phyloP scores from a whole-genome alignment of 2,797 vertebrate genomes.

The Platyrinchus mystaceus region DNA sequence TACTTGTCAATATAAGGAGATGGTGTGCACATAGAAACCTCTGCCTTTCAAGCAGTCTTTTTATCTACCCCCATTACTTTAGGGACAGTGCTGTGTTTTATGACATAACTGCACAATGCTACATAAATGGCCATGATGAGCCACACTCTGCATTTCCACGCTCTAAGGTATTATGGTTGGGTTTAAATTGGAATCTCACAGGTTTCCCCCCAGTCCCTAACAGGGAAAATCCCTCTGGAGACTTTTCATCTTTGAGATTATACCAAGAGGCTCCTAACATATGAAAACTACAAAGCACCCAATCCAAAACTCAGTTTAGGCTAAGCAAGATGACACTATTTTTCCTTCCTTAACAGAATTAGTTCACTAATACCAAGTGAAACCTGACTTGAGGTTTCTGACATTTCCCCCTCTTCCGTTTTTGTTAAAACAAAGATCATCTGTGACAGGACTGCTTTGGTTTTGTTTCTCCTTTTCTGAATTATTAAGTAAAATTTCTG shows the following conservation, averaged over 20 bases:
- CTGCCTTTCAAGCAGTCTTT: background rate
- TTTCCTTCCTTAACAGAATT: background rate
- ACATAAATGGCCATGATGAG: background rate
- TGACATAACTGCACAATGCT: background rate
- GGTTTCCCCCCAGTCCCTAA: background rate
- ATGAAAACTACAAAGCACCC: background rate
- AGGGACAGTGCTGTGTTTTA: background rate
- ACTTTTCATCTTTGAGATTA: background rate
- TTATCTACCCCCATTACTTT: background rate
- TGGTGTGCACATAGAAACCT: background rate
- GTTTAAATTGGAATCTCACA: background rate
- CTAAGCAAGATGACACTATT: background rate
- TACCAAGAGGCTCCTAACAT: background rate
- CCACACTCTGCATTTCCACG: rapidly evolving
- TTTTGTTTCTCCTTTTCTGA: background rate
- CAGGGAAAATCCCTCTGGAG: rapidly evolving
- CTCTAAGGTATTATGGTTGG: rapidly evolving
- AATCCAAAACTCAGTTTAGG: background rate
- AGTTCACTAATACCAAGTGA: background rate
- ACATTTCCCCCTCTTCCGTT: background rate
- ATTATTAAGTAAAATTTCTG: background rate
- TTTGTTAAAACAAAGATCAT: background rate
- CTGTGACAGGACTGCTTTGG: background rate
- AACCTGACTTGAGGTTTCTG: background rate
- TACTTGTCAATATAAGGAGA: constrained; percentile 21